Conservation (phyloP, 2,797 vertebrate species). For the Coregonus suidteri region DNA sequence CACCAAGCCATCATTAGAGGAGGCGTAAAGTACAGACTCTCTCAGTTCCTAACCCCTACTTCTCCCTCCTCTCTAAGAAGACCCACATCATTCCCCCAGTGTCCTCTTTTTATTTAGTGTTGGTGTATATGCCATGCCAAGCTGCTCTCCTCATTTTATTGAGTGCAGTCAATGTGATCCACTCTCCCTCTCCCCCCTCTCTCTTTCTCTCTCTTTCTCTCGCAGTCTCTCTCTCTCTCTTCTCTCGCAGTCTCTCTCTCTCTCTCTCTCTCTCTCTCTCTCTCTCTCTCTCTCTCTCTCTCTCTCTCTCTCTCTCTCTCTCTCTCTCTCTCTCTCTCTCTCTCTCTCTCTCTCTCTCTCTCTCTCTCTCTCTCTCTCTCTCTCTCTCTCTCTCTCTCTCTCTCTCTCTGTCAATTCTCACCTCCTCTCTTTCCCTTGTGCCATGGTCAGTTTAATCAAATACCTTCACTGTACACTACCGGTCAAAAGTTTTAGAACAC, state of each 20-base stretch:
- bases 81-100: neutral
- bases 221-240: no score
- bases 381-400: neutral
- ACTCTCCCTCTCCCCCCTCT: neutral
- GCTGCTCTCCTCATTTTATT: neutral
- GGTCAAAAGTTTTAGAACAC: no score
- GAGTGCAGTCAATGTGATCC: neutral
- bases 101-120: neutral
- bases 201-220: no score
- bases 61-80: neutral
- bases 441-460: no score
- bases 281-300: neutral
- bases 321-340: no score
- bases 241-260: no score
- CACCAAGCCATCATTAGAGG: neutral
- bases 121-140: neutral
- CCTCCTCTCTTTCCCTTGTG: neutral
- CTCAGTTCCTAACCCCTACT: neutral
- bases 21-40: neutral
- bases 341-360: no score
- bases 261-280: no score
- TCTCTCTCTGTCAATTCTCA: neutral
- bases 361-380: no score
- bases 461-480: neutral
- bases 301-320: neutral